Conservation (phyloP, 2,113 vertebrate species). For the Equus quagga region DNA sequence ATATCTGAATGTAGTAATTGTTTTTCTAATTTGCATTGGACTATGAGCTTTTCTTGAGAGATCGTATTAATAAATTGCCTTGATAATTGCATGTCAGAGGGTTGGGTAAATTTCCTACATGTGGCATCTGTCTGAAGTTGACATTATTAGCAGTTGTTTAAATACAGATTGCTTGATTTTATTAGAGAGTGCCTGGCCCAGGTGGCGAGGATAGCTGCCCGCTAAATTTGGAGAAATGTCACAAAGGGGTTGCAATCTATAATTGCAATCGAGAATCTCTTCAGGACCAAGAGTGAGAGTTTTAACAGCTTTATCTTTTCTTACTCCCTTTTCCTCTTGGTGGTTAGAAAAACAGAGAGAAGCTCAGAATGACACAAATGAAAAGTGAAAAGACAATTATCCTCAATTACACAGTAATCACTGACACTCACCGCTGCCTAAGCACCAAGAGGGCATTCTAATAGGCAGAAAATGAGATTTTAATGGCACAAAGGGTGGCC, state of each 20-base stretch:
- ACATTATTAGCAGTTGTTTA: slow-evolving; percentile 88
- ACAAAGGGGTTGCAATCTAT: slow-evolving; percentile 90
- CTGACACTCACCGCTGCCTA: slow-evolving; percentile 94
- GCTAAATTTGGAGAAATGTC: slow-evolving; percentile 87
- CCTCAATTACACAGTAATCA: slow-evolving; percentile 99
- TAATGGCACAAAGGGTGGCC: slow-evolving; percentile 98
- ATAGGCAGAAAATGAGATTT: slow-evolving; percentile 99
- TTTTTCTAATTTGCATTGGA: slow-evolving; percentile 89
- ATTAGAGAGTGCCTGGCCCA: slow-evolving; percentile 86
- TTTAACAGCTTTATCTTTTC: slow-evolving; percentile 91
- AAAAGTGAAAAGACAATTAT: slow-evolving; percentile 99
- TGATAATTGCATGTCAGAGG: slow-evolving; percentile 89
- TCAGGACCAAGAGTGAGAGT: slow-evolving; percentile 89
- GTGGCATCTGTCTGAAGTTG: slow-evolving; percentile 87
- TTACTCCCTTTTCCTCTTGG: slow-evolving; percentile 86
- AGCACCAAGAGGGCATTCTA: slow-evolving; percentile 95
- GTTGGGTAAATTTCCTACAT: slow-evolving; percentile 88
- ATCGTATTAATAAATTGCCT: slow-evolving; percentile 91
- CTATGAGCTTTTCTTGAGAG: slow-evolving; percentile 86
- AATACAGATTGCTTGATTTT: slow-evolving; percentile 86
- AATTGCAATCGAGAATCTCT: slow-evolving; percentile 91
- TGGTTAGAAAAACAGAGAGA: slow-evolving; percentile 92
- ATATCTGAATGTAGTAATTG: slow-evolving; percentile 87
- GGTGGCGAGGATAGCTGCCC: slow-evolving; percentile 86
- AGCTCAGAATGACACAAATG: slow-evolving; percentile 97